A percentile compares a stretch with the other conserved stretches of the same genome.
Conservation (phyloP, 2,888 invertebrate species). For the Thalpophila matura region DNA sequence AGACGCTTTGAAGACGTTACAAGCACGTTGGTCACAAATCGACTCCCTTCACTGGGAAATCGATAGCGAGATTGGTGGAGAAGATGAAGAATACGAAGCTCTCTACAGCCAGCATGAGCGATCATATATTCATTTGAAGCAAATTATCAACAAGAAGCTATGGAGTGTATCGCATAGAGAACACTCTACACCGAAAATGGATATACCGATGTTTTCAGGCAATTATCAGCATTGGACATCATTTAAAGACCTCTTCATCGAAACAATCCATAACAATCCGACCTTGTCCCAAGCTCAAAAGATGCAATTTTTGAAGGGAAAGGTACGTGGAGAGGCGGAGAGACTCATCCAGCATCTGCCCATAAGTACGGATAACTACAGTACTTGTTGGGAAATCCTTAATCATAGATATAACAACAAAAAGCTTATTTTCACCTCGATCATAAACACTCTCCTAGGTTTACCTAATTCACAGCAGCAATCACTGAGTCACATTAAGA, state of each 20-base stretch:
- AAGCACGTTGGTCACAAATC: conserved; percentile 1
- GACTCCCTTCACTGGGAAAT: conserved; percentile 19
- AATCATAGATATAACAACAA: conserved; percentile 5
- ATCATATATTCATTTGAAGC: too few relatives aligned
- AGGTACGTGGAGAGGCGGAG: conserved; percentile 17
- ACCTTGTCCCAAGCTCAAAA: conserved; percentile 12
- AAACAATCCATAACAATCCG: conserved; percentile 24
- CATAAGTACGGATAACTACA: conserved; percentile 15
- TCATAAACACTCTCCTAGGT: conserved; percentile 6
- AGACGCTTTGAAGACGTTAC: conserved; percentile 1
- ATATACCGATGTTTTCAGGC: conserved; percentile 25
- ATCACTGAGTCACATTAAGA: conserved; percentile 4
- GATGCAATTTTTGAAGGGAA: conserved; percentile 10
- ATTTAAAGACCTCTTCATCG: conserved; percentile 32
- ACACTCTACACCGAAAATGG: conserved; percentile 28
- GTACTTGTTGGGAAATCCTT: conserved; percentile 7
- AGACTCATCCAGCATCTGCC: conserved; percentile 18
- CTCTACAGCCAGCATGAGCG: too few relatives aligned
- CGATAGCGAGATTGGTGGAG: conserved; percentile 2
- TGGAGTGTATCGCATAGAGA: conserved; percentile 23
- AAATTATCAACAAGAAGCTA: too few relatives aligned
- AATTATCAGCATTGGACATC: conserved; percentile 21
- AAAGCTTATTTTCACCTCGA: not conserved
- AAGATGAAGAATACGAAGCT: too few relatives aligned
- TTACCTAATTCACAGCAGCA: conserved; percentile 9